Base-by-base conservation (phyloP, 1,140 invertebrate genomes). In the Drosophila hydei region DNA sequence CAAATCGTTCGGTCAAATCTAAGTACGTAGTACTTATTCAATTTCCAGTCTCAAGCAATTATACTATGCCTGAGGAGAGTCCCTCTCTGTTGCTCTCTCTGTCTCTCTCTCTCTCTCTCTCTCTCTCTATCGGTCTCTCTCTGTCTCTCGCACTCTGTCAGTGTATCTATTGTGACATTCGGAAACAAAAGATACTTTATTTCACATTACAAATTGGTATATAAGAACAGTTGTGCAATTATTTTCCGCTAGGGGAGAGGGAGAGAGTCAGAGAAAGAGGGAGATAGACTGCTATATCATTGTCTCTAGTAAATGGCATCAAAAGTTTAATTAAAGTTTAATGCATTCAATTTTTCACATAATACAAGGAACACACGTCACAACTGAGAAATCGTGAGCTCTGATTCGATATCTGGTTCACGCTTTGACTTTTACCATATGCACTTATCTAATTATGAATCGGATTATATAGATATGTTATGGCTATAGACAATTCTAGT, bases 201-300 rank as follows among this genome's bases (percentile, higher is more conserved):
- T 75, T 72, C 45, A 63, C 30, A 8, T 52, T 6, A 38, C 33
- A 56, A 70, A 63, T 70, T 55, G 68, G 45, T 59, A 45, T 75
- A 76, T 59, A 69, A 58, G 59, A 79, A 84, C 69, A 68, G 67
- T 87, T 85, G 80, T 77, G 74, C 72, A 73, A 79, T 76, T 83
- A 64, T 43, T 68, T 62, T 36, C 58, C 62, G 19, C 45, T 76
- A 51, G 50, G 68, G 43, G 58, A 59, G 33, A 64, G 63, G 67
- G 7, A 42, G 14, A 42, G n/a, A 40, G 4, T 8, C 2, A 16
- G 14, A 14, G n/a, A 8, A 11, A 16, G 2, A 42, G 16, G 2
- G n/a, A 42, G 16, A 42, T 6, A 42, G n/a, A 42, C 16, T 42
- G 14, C 7, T 48, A 25, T 4, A 30, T 58, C 42, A 72, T 84